Evolutionary conservation across 2,888 invertebrate genomes (phyloP).

Genomic region (Nysson spinosus): DNA sequence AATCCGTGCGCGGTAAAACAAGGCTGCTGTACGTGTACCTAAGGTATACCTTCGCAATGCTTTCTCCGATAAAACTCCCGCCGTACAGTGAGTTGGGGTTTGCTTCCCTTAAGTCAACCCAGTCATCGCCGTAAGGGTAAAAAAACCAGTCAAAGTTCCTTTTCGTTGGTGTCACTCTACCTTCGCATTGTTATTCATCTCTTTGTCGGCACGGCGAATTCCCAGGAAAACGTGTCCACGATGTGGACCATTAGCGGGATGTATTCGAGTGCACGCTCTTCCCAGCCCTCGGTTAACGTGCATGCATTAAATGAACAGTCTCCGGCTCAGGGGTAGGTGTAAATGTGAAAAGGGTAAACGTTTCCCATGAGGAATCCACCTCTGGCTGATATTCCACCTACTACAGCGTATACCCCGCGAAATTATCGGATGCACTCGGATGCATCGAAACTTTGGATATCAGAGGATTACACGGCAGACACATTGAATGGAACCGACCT

Average conservation of each 20-base stretch:
- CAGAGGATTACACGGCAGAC: constrained; percentile 14
- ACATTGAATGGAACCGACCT: constrained; percentile 26
- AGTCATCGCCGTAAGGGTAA: no score
- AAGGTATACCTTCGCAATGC: no score
- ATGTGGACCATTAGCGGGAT: constrained; percentile 52
- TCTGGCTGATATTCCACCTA: constrained; percentile 24
- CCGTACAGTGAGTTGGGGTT: no score
- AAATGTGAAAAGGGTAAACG: constrained; percentile 42
- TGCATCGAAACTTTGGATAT: constrained; percentile 41
- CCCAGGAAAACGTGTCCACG: no score
- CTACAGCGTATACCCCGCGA: constrained; percentile 1
- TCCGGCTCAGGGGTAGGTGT: constrained; percentile 17
- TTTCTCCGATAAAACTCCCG: no score
- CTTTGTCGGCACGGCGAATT: neutral
- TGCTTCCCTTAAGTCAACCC: no score
- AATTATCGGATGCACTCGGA: constrained; percentile 24
- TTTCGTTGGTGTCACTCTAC: no score
- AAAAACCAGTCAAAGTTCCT: no score
- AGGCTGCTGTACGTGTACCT: no score
- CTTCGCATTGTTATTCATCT: no score
- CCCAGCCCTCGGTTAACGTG: constrained; percentile 10
- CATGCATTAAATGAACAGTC: constrained; percentile 46
- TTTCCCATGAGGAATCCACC: constrained; percentile 29
- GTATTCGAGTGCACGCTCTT: constrained; percentile 35
- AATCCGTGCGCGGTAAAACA: no score